A percentile compares a stretch with the other conserved stretches of the same genome.
Evolutionary conservation across 1,140 invertebrate species (phyloP).

Genomic region (Drosophila orena): DNA sequence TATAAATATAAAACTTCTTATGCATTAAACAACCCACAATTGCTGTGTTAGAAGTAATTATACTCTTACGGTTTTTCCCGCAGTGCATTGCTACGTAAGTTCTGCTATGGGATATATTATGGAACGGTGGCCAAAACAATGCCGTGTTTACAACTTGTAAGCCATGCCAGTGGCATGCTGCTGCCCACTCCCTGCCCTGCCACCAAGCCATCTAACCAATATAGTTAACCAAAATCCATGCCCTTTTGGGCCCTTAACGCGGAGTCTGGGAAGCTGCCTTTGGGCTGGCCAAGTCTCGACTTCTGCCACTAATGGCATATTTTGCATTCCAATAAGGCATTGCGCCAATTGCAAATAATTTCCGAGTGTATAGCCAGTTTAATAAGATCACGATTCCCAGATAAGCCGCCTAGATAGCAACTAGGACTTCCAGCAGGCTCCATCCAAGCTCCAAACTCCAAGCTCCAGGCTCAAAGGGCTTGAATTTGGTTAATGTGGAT

Average conservation of each 20-base stretch:
- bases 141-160: slow-evolving; percentile 82
- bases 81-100: slow-evolving; percentile 5
- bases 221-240: slow-evolving; percentile 21
- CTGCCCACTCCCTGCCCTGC: background rate
- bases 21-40: too few species aligned
- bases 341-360: slow-evolving; percentile 82
- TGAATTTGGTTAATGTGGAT: slow-evolving; percentile 24
- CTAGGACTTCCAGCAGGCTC: slow-evolving; percentile 29
- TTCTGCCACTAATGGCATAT: slow-evolving; percentile 78
- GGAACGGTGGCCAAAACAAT: slow-evolving; percentile 67
- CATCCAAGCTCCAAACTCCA: too few species aligned
- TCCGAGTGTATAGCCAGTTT: slow-evolving; percentile 62
- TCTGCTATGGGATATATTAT: slow-evolving; percentile 49
- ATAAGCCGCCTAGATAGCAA: slow-evolving; percentile 59
- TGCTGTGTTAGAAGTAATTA: too few species aligned
- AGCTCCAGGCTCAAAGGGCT: slow-evolving; percentile 5
- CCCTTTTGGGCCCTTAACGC: slow-evolving; percentile 48
- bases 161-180: slow-evolving; percentile 59
- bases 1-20: too few species aligned
- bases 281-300: slow-evolving; percentile 36
- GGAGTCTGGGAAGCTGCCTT: slow-evolving; percentile 40
- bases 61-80: background rate
- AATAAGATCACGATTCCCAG: slow-evolving; percentile 77
- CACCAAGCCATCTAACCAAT: background rate
- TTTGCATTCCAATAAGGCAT: slow-evolving; percentile 77